Percentiles rank a stretch among this genome's conserved stretches.
Evolutionary conservation across 2,113 vertebrate genomes (phyloP).

Genomic region (Pampusana beccarii): DNA sequence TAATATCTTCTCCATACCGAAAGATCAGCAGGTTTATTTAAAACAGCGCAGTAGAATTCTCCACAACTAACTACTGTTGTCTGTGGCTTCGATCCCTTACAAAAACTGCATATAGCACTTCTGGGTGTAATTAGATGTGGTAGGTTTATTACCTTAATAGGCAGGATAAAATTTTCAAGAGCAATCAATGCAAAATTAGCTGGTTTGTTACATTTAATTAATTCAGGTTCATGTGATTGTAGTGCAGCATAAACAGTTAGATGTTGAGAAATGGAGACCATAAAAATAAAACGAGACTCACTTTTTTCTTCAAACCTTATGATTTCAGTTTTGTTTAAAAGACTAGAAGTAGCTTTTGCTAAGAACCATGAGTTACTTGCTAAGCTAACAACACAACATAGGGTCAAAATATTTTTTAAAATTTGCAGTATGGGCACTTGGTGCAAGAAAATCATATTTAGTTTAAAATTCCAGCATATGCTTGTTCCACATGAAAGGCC

Average conservation of each 20-base stretch:
- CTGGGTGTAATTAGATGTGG: neutral
- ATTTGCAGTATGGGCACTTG: neutral
- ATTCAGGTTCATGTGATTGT: neutral
- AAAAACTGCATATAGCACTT: neutral
- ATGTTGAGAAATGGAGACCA: neutral
- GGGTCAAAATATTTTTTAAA: neutral
- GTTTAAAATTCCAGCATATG: constrained; percentile 57
- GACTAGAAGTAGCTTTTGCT: neutral
- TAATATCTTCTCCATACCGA: neutral
- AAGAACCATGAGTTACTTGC: neutral
- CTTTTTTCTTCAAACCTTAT: neutral
- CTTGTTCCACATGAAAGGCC: constrained; percentile 54
- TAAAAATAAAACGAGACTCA: neutral
- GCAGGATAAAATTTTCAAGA: neutral
- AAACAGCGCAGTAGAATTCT: neutral
- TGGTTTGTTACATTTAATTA: constrained; percentile 1
- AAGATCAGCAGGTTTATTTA: neutral
- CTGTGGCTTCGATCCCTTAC: neutral
- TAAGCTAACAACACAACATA: neutral
- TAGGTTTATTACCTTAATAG: neutral
- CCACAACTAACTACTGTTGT: neutral
- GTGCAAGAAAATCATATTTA: constrained; percentile 34
- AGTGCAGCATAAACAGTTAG: neutral
- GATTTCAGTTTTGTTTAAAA: neutral
- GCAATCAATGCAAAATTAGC: neutral